A percentile compares a stretch with the other conserved stretches of the same genome.
Evolutionary conservation across 2,113 vertebrate genomes (phyloP).

Genomic region (Lonchura striata): DNA sequence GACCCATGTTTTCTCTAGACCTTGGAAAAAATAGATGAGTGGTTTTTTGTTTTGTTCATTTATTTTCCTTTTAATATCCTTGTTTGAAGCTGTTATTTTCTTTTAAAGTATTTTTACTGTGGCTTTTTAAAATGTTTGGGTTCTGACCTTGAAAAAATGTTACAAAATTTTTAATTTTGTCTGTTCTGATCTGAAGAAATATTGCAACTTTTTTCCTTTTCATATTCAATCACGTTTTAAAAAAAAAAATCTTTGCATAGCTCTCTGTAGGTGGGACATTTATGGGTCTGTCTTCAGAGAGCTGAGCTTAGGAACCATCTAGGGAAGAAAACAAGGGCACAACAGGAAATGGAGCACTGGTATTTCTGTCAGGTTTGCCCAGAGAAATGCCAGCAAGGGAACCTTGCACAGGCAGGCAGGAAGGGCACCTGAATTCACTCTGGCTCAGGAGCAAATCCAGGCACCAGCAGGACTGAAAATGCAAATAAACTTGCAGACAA

Average conservation of each 20-base stretch:
- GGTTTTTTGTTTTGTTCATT: not conserved
- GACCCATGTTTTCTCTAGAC: not conserved
- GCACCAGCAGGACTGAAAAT: not conserved
- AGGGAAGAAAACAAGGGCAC: not conserved
- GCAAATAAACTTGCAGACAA: not conserved
- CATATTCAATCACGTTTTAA: not conserved
- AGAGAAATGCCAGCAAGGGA: not conserved
- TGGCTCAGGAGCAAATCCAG: not conserved
- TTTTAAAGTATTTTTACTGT: not conserved
- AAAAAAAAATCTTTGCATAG: not conserved
- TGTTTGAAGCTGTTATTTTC: not conserved
- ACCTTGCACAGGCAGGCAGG: not conserved
- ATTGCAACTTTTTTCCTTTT: not conserved
- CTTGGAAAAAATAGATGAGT: not conserved
- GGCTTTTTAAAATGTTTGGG: not conserved
- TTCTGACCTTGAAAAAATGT: not conserved
- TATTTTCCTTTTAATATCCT: not conserved
- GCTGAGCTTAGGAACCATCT: not conserved
- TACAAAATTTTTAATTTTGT: not conserved
- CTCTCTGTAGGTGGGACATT: not conserved
- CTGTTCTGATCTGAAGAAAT: not conserved
- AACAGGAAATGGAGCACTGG: not conserved
- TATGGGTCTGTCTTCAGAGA: not conserved
- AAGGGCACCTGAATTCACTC: not conserved
- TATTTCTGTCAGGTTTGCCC: not conserved